Evolutionary conservation across 2,113 vertebrate species (phyloP).

Genomic region (Tupaia tana): DNA sequence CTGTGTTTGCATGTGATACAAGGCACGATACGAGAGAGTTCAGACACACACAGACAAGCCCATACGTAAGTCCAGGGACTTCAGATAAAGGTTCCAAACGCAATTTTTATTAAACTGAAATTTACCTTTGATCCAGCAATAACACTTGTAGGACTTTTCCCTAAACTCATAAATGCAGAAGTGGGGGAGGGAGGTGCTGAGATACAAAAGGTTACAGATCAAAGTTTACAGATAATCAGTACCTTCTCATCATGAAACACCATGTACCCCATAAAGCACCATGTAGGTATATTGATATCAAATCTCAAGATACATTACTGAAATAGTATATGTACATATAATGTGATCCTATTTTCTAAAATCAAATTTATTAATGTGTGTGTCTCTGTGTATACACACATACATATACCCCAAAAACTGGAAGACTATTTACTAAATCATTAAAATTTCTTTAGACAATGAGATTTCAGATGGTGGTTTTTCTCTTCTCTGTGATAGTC

Average conservation of each 20-base stretch:
- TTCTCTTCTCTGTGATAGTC: neutral
- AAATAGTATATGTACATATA: neutral
- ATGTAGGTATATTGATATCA: neutral
- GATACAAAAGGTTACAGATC: neutral
- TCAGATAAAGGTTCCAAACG: neutral
- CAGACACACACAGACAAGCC: too few species aligned
- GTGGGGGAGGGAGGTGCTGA: neutral
- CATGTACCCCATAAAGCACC: neutral
- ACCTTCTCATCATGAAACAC: neutral
- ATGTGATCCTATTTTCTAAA: neutral
- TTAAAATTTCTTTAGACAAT: neutral
- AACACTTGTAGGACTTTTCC: neutral
- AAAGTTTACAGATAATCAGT: neutral
- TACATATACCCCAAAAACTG: neutral
- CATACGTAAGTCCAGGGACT: rapidly evolving
- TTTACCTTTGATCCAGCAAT: neutral
- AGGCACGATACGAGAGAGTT: too few species aligned
- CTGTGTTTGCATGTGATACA: neutral
- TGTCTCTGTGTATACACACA: too few species aligned
- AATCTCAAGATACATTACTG: neutral
- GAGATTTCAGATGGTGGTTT: neutral
- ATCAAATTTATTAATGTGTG: neutral
- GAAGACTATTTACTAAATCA: neutral
- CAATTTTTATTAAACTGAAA: neutral
- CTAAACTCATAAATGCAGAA: neutral